Evolutionary conservation across 1,140 invertebrate genomes (phyloP), one percentile per base, ranked within the genome.

Genomic region (Papilio aristodemus): DNA sequence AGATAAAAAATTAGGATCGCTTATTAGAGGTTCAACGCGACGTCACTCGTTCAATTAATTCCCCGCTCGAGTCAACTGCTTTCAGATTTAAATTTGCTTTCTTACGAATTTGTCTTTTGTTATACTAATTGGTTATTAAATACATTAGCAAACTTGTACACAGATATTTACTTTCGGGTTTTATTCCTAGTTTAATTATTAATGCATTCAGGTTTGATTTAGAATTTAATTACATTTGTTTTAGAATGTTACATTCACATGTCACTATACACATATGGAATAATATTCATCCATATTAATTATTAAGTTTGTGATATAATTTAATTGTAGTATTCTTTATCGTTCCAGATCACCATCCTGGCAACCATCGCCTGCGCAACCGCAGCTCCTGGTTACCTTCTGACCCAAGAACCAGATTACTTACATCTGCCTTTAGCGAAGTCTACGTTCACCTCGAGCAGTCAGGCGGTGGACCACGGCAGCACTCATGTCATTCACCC

Each of bases 311-410:
- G n/a, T n/a, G n/a, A n/a, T n/a, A n/a, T n/a, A n/a, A n/a, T n/a
- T n/a, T n/a, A n/a, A n/a, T n/a, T n/a, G n/a, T n/a, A n/a, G n/a
- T n/a, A n/a, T n/a, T n/a, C n/a, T n/a, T n/a, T n/a, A n/a, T n/a
- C n/a, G n/a, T 43, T 79, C 3, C 79, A 92, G 92, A 77, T 92
- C 22, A 79, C 87, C 39, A 73, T 93, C 67, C 75, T 93, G 81
- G 92, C 92, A 43, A 83, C 25, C 22, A 37, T 66, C 10, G 63
- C 63, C 41, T 66, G 84, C 57, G 87, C 88, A 4, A 71, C 85
- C 8, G 91, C 87, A 46, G 89, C 90, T 32, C 83, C 89, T 19
- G 80, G 79, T 70, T 75, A 86, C 67, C 54, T 67, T 46, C 81
- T 66, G 4, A 10, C 63, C 0, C 39, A 66, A 11, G 63, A 66